Evolutionary conservation across 2,113 vertebrate species (phyloP).

Genomic region (Chionomys nivalis): DNA sequence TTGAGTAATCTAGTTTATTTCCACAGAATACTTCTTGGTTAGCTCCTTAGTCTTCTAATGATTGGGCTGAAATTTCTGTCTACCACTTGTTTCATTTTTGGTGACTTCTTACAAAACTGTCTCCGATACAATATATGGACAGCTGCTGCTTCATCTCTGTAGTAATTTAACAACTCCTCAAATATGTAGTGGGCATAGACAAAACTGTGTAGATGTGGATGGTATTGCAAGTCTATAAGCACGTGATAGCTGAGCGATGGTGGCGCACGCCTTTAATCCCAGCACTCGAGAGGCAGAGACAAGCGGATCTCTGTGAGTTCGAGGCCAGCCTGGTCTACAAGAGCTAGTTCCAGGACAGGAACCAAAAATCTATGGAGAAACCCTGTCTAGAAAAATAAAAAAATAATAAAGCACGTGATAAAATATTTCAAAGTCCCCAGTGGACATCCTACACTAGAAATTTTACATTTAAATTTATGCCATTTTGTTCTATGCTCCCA

Average conservation of each 20-base stretch:
- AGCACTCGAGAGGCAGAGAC: too few species aligned
- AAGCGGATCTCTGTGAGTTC: too few species aligned
- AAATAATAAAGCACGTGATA: background rate
- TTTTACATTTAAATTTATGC: background rate
- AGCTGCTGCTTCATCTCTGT: background rate
- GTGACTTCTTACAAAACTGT: background rate
- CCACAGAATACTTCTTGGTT: background rate
- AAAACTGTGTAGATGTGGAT: background rate
- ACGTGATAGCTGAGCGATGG: too few species aligned
- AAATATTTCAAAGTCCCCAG: background rate
- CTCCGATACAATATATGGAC: background rate
- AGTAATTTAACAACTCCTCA: background rate
- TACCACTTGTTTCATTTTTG: background rate
- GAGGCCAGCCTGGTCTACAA: too few species aligned
- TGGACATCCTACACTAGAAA: background rate
- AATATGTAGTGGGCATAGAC: background rate
- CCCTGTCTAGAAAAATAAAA: too few species aligned
- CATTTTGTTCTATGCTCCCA: background rate
- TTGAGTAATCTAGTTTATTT: background rate
- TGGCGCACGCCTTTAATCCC: too few species aligned
- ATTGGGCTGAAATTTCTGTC: background rate
- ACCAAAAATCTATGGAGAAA: too few species aligned
- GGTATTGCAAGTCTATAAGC: background rate
- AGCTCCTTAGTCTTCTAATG: background rate
- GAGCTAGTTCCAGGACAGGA: too few species aligned